These are phyloP conservation scores for Venusia cambrica DNA, from an alignment of 2,888 invertebrate genomes.

Conservation along the genomic window DNA sequence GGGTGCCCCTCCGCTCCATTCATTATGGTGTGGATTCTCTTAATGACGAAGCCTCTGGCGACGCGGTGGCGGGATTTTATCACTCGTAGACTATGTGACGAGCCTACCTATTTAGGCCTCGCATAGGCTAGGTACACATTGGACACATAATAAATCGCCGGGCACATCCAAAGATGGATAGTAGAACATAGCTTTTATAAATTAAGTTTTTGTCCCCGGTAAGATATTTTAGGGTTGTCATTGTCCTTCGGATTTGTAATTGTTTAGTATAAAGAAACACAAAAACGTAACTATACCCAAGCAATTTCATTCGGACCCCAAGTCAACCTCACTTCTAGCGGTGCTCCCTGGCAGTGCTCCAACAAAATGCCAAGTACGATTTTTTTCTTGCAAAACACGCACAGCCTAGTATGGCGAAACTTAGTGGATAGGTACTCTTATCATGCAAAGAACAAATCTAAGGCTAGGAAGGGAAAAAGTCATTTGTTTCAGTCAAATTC, in stretches of 20 bases:
- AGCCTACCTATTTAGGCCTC: slow-evolving; percentile 28
- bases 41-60: slow-evolving; percentile 60
- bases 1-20: slow-evolving; percentile 70
- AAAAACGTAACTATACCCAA: too few relatives aligned
- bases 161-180: slow-evolving; percentile 1
- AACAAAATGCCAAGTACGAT: too few relatives aligned
- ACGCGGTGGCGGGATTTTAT: slow-evolving; percentile 43
- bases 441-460: too few relatives aligned
- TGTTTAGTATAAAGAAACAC: neutral
- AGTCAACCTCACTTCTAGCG: too few relatives aligned
- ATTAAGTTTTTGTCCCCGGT: slow-evolving; percentile 13
- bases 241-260: neutral
- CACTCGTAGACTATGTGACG: slow-evolving; percentile 37
- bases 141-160: slow-evolving; percentile 11
- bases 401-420: too few relatives aligned
- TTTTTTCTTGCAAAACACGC: too few relatives aligned
- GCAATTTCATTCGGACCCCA: too few relatives aligned
- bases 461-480: too few relatives aligned
- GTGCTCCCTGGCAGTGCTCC: too few relatives aligned
- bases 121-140: slow-evolving; percentile 11
- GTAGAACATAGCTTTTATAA: slow-evolving; percentile 12
- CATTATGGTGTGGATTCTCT: slow-evolving; percentile 62
- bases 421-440: too few relatives aligned
- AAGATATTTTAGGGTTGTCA: slow-evolving; percentile 10
- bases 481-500: too few relatives aligned